phyloP scores from a whole-genome alignment of 2,888 invertebrate genomes.

The Conistra vaccinii region DNA sequence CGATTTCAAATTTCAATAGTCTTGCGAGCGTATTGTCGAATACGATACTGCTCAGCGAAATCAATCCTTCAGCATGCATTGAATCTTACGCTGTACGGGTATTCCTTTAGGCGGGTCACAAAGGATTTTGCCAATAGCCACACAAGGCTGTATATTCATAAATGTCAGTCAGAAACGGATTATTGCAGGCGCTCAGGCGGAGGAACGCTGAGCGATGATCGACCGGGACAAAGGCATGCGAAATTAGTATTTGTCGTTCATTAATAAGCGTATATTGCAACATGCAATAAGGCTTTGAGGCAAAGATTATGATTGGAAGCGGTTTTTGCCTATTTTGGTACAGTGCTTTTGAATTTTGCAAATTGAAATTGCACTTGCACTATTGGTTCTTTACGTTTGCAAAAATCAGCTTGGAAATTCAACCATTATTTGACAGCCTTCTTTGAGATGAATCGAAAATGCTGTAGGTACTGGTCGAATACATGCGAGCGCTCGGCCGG shows the following conservation, averaged over 20 bases:
- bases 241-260: constrained; percentile 83
- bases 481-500: too few relatives aligned
- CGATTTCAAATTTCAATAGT: constrained; percentile 47
- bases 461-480: too few relatives aligned
- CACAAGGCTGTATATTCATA: constrained; percentile 63
- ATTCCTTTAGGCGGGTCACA: constrained; percentile 63
- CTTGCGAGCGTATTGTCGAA: constrained; percentile 33
- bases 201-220: constrained; percentile 69
- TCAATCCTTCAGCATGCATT: constrained; percentile 57
- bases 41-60: constrained; percentile 43
- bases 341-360: neutral
- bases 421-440: too few relatives aligned
- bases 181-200: constrained; percentile 70
- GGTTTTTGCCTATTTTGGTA: constrained; percentile 13
- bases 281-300: constrained; percentile 58
- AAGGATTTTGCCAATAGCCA: constrained; percentile 63
- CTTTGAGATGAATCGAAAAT: too few relatives aligned
- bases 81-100: constrained; percentile 50
- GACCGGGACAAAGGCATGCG: constrained; percentile 78
- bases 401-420: neutral
- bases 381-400: too few relatives aligned
- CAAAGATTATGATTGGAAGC: constrained; percentile 62
- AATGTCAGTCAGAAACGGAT: constrained; percentile 72
- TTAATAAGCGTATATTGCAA: constrained; percentile 74
- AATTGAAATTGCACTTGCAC: neutral